Percentiles rank a stretch among this genome's conserved stretches.
Evolutionary conservation across 1,140 invertebrate genomes (phyloP).

Genomic region (Drosophila kohkoa): DNA sequence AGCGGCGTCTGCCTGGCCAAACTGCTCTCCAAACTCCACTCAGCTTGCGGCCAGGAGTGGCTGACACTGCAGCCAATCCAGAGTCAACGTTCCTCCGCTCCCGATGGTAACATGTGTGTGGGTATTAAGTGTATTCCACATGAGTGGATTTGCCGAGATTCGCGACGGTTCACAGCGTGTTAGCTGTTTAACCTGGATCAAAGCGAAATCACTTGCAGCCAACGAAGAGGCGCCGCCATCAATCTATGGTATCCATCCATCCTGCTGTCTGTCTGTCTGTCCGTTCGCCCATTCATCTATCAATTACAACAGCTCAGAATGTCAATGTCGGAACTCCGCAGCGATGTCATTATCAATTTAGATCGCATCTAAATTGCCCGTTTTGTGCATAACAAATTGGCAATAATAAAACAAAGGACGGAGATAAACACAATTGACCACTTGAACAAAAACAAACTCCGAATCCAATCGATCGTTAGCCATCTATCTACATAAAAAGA

Average conservation of each 20-base stretch:
- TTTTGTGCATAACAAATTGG: slow-evolving; percentile 3
- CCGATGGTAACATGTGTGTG: slow-evolving; percentile 47
- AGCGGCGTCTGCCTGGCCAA: background rate
- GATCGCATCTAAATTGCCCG: slow-evolving; percentile 15
- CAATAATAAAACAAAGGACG: slow-evolving; percentile 1
- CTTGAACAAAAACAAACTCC: background rate
- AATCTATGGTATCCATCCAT: background rate
- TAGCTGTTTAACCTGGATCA: slow-evolving; percentile 71
- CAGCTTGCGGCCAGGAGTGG: slow-evolving; percentile 17
- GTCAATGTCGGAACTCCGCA: slow-evolving; percentile 43
- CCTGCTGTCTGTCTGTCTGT: background rate
- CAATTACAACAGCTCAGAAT: slow-evolving; percentile 28
- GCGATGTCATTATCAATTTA: slow-evolving; percentile 41
- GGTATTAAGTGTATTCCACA: slow-evolving; percentile 66
- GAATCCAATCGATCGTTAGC: background rate
- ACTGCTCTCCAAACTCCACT: slow-evolving; percentile 20
- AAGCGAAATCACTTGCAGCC: slow-evolving; percentile 62
- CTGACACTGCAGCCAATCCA: background rate
- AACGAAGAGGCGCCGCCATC: background rate
- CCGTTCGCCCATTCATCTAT: slow-evolving; percentile 2
- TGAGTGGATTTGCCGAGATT: slow-evolving; percentile 70
- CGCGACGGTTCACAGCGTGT: slow-evolving; percentile 65
- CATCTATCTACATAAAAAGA: too few species aligned
- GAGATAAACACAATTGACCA: slow-evolving; percentile 6
- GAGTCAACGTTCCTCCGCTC: background rate